phyloP scores from a whole-genome alignment of 1,140 invertebrate species.

The Metaphire vulgaris region DNA sequence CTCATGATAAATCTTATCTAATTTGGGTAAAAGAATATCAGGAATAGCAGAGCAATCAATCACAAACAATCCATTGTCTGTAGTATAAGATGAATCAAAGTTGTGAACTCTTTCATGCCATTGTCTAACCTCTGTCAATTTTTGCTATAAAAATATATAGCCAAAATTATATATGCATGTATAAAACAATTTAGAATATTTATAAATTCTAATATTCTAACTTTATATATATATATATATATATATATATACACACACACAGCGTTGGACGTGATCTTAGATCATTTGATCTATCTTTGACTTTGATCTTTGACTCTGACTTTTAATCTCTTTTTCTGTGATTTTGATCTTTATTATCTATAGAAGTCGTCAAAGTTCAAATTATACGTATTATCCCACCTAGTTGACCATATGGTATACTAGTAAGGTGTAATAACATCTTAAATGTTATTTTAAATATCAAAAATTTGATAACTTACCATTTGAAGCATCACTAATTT shows the following conservation, averaged over 20 bases:
- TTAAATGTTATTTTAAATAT: no score
- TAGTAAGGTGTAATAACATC: no score
- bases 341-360: no score
- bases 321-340: no score
- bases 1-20: slow-evolving; percentile 47
- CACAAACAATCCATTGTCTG: slow-evolving; percentile 46
- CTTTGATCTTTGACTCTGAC: not conserved
- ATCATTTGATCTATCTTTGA: not conserved
- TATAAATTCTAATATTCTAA: not conserved
- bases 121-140: slow-evolving; percentile 43
- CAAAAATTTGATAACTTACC: no score
- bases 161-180: not conserved
- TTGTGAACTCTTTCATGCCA: slow-evolving; percentile 47
- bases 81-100: slow-evolving; percentile 44
- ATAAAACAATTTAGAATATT: not conserved
- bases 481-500: no score
- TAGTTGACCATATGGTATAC: no score
- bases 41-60: slow-evolving; percentile 46
- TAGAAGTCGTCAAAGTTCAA: no score
- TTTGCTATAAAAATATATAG: slow-evolving; percentile 40
- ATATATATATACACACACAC: no score
- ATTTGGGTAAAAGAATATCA: slow-evolving; percentile 41
- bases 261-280: no score
- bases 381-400: no score
- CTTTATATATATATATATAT: not conserved